phyloP scores from a whole-genome alignment of 2,797 vertebrate genomes.

The Aythya fuligula region DNA sequence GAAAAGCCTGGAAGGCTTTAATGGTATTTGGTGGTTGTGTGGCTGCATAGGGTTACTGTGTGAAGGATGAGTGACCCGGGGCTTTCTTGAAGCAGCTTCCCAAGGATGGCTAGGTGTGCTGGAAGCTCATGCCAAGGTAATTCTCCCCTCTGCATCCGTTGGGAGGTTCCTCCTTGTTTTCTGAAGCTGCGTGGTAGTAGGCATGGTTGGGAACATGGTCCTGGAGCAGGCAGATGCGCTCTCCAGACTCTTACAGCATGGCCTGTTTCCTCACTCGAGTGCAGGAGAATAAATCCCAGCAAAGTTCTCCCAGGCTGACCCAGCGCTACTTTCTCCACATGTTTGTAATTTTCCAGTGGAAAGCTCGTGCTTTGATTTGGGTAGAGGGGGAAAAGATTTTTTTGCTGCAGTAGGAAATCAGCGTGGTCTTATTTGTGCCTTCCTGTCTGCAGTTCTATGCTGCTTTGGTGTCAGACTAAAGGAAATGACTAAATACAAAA shows the following conservation, averaged over 20 bases:
- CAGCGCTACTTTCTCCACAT: accelerated
- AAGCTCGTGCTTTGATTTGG: neutral
- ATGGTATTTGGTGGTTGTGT: neutral
- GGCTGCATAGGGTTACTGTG: neutral
- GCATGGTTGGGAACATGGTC: neutral
- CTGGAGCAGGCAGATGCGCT: neutral
- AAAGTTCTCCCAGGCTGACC: accelerated
- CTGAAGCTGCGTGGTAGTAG: neutral
- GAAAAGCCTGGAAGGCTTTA: neutral
- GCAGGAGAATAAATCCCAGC: neutral
- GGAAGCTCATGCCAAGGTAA: too few relatives aligned
- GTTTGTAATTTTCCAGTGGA: neutral
- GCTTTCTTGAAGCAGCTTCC: neutral
- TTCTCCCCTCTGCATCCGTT: neutral
- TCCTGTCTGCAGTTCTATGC: neutral
- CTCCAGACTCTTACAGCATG: neutral
- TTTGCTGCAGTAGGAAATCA: neutral
- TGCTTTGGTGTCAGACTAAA: neutral
- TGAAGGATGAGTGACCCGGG: accelerated
- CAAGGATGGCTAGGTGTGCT: accelerated
- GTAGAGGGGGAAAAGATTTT: accelerated
- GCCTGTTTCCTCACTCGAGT: neutral
- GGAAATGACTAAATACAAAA: neutral
- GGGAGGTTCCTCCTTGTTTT: neutral
- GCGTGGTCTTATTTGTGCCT: neutral